phyloP scores from a whole-genome alignment of 2,797 vertebrate species.

The Champsocephalus gunnari region DNA sequence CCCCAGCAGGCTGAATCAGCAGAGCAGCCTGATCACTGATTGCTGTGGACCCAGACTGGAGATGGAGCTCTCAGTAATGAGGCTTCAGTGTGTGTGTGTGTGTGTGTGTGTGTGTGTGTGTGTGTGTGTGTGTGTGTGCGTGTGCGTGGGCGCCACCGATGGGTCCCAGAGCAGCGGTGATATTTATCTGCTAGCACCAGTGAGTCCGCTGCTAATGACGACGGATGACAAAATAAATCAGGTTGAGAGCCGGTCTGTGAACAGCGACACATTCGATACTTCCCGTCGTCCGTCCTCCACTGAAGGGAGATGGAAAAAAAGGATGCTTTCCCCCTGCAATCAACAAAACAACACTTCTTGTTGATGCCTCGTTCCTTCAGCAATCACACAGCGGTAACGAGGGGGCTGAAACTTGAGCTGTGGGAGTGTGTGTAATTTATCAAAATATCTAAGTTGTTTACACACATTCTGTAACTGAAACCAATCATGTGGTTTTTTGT shows the following conservation, averaged over 20 bases:
- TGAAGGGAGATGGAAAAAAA: background rate
- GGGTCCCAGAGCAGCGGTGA: slow-evolving; percentile 31
- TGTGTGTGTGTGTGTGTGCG: background rate
- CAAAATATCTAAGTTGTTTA: too few species aligned
- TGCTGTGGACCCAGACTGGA: slow-evolving; percentile 22
- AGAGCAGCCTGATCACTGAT: slow-evolving; percentile 37
- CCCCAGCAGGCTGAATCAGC: slow-evolving; percentile 46
- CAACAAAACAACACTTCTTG: too few species aligned
- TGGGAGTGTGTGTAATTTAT: too few species aligned
- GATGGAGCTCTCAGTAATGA: slow-evolving; percentile 46
- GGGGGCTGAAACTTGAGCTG: too few species aligned
- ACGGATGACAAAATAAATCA: slow-evolving; percentile 41
- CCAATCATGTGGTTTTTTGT: too few species aligned
- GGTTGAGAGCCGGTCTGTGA: slow-evolving; percentile 12
- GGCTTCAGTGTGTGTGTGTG: slow-evolving; percentile 8
- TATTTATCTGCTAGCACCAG: slow-evolving; percentile 33
- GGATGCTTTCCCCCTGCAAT: background rate
- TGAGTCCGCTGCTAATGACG: slow-evolving; percentile 36
- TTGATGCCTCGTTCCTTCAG: too few species aligned
- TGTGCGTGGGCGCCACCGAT: background rate
- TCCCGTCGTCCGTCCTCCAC: slow-evolving; percentile 11
- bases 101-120: slow-evolving; percentile 14
- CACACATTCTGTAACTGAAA: too few species aligned
- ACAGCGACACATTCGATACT: background rate
- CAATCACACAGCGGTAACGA: too few species aligned